A percentile compares a stretch with the other conserved stretches of the same genome.
phyloP scores from a whole-genome alignment of 1,140 invertebrate genomes.

The Pseudomyrmex dendroicus region DNA sequence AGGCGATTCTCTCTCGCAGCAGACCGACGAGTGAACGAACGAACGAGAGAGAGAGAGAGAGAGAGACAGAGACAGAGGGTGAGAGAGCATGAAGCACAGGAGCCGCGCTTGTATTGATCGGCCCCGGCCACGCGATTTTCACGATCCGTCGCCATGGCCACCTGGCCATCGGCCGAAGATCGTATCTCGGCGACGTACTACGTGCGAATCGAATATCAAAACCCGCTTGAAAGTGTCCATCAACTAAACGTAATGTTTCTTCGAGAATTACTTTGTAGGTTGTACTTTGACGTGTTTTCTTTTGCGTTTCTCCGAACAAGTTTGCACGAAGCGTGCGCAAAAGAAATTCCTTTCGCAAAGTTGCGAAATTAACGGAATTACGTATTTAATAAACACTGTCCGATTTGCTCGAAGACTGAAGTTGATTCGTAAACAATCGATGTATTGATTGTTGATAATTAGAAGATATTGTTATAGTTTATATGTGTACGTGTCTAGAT shows the following conservation, averaged over 20 bases:
- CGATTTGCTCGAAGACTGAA: no score
- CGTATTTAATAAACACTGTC: no score
- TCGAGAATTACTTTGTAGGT: no score
- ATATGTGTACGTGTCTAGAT: no score
- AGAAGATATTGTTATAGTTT: neutral
- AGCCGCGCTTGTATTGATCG: conserved; percentile 83
- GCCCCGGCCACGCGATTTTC: conserved; percentile 83
- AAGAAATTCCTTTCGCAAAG: neutral
- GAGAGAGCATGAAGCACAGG: conserved; percentile 20
- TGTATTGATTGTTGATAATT: neutral
- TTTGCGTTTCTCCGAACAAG: no score
- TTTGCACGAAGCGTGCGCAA: neutral
- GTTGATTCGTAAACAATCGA: no score
- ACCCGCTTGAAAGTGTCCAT: conserved; percentile 34
- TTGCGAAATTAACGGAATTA: neutral
- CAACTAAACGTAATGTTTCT: neutral
- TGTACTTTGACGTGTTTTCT: neutral
- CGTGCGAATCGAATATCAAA: conserved; percentile 69
- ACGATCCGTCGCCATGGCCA: conserved; percentile 85
- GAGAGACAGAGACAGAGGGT: conserved; percentile 60
- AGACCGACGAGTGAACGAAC: conserved; percentile 58
- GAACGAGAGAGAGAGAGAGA: conserved; percentile 58
- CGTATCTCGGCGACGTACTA: conserved; percentile 76
- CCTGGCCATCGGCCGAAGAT: conserved; percentile 83
- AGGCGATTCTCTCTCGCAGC: conserved; percentile 26